Percentiles rank a stretch among this genome's conserved stretches.
Evolutionary conservation across 2,888 invertebrate genomes (phyloP).

Genomic region (Zhuqinia jingwanae): DNA sequence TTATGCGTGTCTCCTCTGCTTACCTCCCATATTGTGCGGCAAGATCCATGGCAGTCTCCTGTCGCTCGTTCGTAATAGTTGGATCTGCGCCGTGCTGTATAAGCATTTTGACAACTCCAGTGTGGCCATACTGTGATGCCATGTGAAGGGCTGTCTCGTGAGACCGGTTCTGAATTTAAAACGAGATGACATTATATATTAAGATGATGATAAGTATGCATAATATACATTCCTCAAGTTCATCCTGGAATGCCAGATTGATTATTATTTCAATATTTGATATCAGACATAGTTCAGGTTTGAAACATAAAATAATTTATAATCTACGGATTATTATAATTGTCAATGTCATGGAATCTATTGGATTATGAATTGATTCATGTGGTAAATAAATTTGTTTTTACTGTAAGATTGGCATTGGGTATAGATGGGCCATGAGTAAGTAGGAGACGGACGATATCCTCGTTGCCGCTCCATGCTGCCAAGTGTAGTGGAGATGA

Average conservation of each 20-base stretch:
- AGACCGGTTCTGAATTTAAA: constrained; percentile 87
- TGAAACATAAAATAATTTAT: too few species aligned
- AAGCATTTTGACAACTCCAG: constrained; percentile 90
- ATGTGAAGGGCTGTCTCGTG: constrained; percentile 96
- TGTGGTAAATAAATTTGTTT: constrained; percentile 6
- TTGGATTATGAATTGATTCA: neutral
- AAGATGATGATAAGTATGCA: constrained; percentile 1
- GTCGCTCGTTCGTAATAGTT: constrained; percentile 90
- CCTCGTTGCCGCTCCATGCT: constrained; percentile 95
- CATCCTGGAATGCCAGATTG: too few species aligned
- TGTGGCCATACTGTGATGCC: constrained; percentile 96
- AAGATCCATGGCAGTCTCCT: constrained; percentile 96
- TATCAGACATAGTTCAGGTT: constrained; percentile 4
- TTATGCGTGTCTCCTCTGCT: neutral
- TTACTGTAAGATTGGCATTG: constrained; percentile 91
- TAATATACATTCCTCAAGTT: constrained; percentile 17
- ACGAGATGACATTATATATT: too few species aligned
- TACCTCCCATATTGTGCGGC: constrained; percentile 95
- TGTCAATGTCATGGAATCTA: neutral
- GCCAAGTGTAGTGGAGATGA: constrained; percentile 96
- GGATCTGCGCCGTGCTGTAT: constrained; percentile 94
- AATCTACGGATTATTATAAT: too few species aligned
- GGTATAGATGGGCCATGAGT: constrained; percentile 88
- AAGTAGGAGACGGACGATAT: constrained; percentile 92
- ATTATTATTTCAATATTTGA: neutral